Conservation (phyloP, 2,888 invertebrate genomes). For the Coecobrya sp. region DNA sequence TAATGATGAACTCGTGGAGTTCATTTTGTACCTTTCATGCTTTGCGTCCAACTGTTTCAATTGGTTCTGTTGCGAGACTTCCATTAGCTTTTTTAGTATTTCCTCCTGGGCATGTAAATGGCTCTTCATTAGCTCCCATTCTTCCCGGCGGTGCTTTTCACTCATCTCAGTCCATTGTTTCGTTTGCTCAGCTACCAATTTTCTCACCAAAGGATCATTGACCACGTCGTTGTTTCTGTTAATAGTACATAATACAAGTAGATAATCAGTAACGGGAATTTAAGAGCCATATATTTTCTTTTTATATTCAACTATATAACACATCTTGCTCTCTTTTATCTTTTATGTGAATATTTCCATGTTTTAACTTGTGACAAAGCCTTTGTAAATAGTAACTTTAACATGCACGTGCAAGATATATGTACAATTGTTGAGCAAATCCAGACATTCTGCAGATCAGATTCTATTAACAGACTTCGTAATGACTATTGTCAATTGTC, state of each 20-base stretch:
- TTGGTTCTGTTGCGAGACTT: constrained; percentile 93
- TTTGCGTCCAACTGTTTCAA: constrained; percentile 96
- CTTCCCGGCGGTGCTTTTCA: constrained; percentile 91
- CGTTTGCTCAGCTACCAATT: constrained; percentile 97
- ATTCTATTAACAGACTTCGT: too few relatives aligned
- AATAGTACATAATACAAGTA: constrained; percentile 82
- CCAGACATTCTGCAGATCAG: too few relatives aligned
- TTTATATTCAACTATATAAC: too few relatives aligned
- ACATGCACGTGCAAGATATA: too few relatives aligned
- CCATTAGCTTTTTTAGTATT: constrained; percentile 93
- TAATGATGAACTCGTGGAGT: background rate
- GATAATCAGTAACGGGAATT: too few relatives aligned
- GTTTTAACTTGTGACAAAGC: too few relatives aligned
- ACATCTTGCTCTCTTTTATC: too few relatives aligned
- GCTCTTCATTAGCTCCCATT: constrained; percentile 92
- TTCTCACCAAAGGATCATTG: constrained; percentile 93
- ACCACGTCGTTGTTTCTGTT: constrained; percentile 93
- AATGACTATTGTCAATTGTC: too few relatives aligned
- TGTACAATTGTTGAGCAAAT: too few relatives aligned
- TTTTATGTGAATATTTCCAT: too few relatives aligned
- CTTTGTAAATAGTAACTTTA: too few relatives aligned
- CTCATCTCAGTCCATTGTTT: constrained; percentile 93
- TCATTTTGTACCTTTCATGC: constrained; percentile 91
- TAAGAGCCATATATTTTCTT: too few relatives aligned
- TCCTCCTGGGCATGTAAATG: constrained; percentile 89